A percentile compares a stretch with the other conserved stretches of the same genome.
These are phyloP conservation scores for Drosophila lutescens DNA, from an alignment of 2,888 invertebrate genomes.

Conservation along the genomic window DNA sequence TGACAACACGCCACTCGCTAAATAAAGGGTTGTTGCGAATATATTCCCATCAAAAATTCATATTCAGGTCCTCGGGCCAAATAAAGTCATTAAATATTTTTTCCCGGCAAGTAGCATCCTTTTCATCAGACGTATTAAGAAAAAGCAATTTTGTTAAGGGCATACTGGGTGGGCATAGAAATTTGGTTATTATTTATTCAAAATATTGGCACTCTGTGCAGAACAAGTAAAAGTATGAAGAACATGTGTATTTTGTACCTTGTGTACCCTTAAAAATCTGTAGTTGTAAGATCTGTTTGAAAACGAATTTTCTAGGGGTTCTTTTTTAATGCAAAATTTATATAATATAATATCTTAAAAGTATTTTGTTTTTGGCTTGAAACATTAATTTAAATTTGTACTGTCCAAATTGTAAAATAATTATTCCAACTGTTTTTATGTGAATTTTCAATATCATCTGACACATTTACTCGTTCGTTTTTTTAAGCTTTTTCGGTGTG, in stretches of 20 bases:
- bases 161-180: neutral
- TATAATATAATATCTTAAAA: too few species aligned
- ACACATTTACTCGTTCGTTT: slow-evolving; percentile 25
- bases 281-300: too few species aligned
- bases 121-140: neutral
- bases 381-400: too few species aligned
- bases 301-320: too few species aligned
- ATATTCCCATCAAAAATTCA: slow-evolving; percentile 5
- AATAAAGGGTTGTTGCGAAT: slow-evolving; percentile 10
- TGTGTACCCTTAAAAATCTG: too few species aligned
- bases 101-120: neutral
- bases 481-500: slow-evolving; percentile 24
- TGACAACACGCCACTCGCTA: slow-evolving; percentile 25
- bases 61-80: slow-evolving; percentile 1
- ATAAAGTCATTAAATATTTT: slow-evolving; percentile 7
- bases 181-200: too few species aligned
- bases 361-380: too few species aligned
- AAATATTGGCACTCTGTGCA: too few species aligned
- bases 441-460: slow-evolving; percentile 1
- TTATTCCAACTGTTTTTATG: neutral
- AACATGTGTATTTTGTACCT: too few species aligned
- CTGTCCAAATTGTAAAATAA: neutral
- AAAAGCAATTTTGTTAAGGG: neutral
- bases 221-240: too few species aligned
- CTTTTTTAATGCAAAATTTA: too few species aligned